Base-by-base conservation (phyloP, 2,888 invertebrate species). In the Theristus sp. region DNA sequence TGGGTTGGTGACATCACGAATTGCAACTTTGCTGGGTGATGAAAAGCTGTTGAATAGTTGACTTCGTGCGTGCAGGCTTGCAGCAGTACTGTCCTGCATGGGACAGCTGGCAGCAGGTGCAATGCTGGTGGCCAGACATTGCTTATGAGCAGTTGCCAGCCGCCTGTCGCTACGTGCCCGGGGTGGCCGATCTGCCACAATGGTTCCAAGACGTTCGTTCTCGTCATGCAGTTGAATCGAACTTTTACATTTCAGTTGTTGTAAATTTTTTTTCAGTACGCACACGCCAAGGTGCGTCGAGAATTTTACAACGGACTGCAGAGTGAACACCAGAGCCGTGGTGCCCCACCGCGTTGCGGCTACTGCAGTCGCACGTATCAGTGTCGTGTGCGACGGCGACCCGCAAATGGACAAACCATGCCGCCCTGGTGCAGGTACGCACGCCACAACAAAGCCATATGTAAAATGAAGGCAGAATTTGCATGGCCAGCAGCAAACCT, bases 311-410 rank as follows among this genome's bases (percentile, higher is more conserved):
- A 25, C 10, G 24, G 46, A 6, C 10, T 58, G 10, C 52, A 26
- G 26, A 3, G 10, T 26, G 22, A 47, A 24, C 49, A 47, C 49
- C 20, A 58, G 27, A 3, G 10, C 2, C 58, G 58, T 3, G 58
- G 58, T 22, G 27, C 22, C 6, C 25, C 47, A 26, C 24, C 25
- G 17, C 26, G 49, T 26, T 65, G 63, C 59, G 64, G 61, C 49
- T 64, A 65, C 30, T 56, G 56, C 53, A 56, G 60, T n/a, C n/a
- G n/a, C n/a, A n/a, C n/a, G n/a, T n/a, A n/a, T n/a, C n/a, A n/a
- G n/a, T n/a, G n/a, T n/a, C n/a, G n/a, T n/a, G n/a, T n/a, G n/a
- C n/a, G n/a, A n/a, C n/a, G n/a, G n/a, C n/a, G n/a, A n/a, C n/a
- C n/a, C n/a, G n/a, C n/a, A n/a, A n/a, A n/a, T n/a, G n/a, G n/a